Evolutionary conservation across 2,888 invertebrate species (phyloP).

Genomic region (Aricia artaxerxes): DNA sequence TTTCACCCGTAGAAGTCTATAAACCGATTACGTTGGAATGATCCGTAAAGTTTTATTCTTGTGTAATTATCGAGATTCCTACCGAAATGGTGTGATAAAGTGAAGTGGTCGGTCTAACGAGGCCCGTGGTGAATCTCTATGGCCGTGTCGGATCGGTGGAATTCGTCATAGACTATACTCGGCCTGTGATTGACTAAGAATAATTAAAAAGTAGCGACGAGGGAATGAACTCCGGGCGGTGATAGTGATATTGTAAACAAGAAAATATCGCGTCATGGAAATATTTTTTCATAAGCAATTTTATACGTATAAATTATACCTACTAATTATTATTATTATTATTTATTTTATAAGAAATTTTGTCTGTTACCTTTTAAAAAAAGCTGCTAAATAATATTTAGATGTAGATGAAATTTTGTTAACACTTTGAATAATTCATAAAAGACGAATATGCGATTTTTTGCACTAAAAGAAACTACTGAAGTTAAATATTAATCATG

Average conservation of each 20-base stretch:
- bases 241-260: slow-evolving; percentile 19
- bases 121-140: slow-evolving; percentile 64
- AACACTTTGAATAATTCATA: no score
- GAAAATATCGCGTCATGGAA: slow-evolving; percentile 20
- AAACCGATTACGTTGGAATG: slow-evolving; percentile 56
- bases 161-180: slow-evolving; percentile 61
- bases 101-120: slow-evolving; percentile 73
- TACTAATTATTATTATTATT: no score
- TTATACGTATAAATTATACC: neutral
- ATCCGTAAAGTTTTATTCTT: slow-evolving; percentile 63
- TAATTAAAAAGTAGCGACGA: slow-evolving; percentile 70
- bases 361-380: no score
- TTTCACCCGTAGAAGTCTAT: slow-evolving; percentile 56
- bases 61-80: slow-evolving; percentile 69
- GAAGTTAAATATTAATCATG: no score
- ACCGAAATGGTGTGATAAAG: slow-evolving; percentile 74
- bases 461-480: no score
- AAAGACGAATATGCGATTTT: no score
- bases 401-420: no score
- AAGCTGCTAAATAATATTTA: no score
- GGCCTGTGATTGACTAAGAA: slow-evolving; percentile 64
- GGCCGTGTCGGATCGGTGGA: slow-evolving; percentile 60
- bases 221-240: slow-evolving; percentile 31
- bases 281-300: neutral
- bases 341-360: no score